These are phyloP conservation scores for Microchrysa polita DNA, from an alignment of 2,888 invertebrate genomes.

Conservation along the genomic window DNA sequence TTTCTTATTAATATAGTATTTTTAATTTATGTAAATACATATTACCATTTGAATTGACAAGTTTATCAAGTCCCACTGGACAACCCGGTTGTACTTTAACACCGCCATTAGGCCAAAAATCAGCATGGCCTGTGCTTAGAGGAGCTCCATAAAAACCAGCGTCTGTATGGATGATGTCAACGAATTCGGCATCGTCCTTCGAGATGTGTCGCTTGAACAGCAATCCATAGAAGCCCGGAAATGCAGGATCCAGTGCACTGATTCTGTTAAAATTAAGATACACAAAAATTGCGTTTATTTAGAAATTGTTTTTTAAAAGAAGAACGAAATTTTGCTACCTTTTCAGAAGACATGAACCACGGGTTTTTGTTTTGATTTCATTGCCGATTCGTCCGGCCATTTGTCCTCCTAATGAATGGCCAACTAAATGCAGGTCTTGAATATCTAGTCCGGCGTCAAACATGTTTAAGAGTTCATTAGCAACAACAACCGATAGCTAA, in stretches of 20 bases:
- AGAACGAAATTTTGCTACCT: background rate
- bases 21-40: no score
- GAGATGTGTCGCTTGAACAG: background rate
- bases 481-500: conserved; percentile 42
- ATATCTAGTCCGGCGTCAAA: conserved; percentile 58
- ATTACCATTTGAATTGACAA: conserved; percentile 1
- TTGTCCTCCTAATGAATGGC: conserved; percentile 46
- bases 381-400: conserved; percentile 50
- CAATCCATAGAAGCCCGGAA: conserved; percentile 48
- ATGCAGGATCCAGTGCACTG: conserved; percentile 50
- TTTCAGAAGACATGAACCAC: conserved; percentile 16
- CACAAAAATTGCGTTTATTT: background rate
- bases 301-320: background rate
- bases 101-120: conserved; percentile 73
- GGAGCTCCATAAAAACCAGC: conserved; percentile 70
- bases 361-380: conserved; percentile 54
- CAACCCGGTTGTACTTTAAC: conserved; percentile 71
- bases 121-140: conserved; percentile 68
- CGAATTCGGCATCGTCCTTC: conserved; percentile 65
- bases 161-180: conserved; percentile 73
- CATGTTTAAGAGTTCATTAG: conserved; percentile 58
- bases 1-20: no score
- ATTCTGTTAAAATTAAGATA: conserved; percentile 41
- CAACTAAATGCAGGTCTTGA: conserved; percentile 39
- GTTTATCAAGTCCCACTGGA: conserved; percentile 63